phyloP scores from a whole-genome alignment of 2,888 invertebrate species.

The Meta bourneti region DNA sequence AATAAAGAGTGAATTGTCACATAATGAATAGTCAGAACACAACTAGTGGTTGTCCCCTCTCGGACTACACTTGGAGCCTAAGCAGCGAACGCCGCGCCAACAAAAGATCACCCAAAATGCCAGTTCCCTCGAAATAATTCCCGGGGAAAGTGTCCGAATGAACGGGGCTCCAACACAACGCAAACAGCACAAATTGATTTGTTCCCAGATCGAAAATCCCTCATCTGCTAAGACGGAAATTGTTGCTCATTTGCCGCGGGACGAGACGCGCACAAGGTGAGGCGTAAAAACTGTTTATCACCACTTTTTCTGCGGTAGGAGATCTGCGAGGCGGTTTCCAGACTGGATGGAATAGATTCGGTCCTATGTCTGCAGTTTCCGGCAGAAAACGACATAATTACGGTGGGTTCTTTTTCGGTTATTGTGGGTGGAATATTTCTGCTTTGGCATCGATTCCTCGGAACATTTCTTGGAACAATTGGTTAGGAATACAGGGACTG shows the following conservation, averaged over 20 bases:
- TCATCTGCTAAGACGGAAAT: background rate
- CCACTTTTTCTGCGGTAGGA: background rate
- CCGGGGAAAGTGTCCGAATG: background rate
- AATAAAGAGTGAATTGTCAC: no score
- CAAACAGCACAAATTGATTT: conserved; percentile 19
- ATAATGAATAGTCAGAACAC: no score
- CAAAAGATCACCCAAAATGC: background rate
- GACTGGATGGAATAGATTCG: background rate
- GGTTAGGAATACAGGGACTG: no score
- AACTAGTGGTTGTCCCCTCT: no score
- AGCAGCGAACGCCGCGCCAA: background rate
- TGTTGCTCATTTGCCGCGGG: background rate
- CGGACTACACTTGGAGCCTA: no score
- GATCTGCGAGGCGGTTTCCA: no score
- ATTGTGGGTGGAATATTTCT: background rate
- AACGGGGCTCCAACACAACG: background rate
- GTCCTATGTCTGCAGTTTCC: background rate
- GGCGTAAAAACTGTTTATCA: background rate
- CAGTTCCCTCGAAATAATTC: background rate
- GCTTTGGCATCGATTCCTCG: no score
- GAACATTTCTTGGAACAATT: no score
- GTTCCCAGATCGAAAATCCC: background rate
- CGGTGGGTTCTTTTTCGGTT: background rate
- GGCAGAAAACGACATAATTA: background rate
- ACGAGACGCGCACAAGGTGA: background rate